Percentiles rank a stretch among this genome's conserved stretches.
Evolutionary conservation across 2,113 vertebrate genomes (phyloP).

Genomic region (Mesocricetus auratus): DNA sequence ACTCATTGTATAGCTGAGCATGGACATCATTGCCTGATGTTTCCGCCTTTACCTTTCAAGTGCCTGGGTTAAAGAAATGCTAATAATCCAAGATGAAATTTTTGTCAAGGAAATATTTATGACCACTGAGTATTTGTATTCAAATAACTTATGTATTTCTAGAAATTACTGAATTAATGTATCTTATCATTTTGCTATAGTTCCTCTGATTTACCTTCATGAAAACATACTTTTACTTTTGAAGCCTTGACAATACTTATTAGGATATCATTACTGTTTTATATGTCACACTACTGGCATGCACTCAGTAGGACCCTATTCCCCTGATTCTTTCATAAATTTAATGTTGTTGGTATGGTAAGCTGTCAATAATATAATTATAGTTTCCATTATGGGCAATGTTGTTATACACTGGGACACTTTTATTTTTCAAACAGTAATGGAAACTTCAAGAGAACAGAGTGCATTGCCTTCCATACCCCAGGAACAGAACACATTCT

Average conservation of each 20-base stretch:
- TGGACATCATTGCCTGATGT: background rate
- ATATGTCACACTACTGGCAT: background rate
- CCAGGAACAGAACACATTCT: background rate
- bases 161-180: background rate
- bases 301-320: background rate
- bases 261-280: background rate
- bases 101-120: background rate
- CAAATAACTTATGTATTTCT: background rate
- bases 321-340: background rate
- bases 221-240: background rate
- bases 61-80: background rate
- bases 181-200: background rate
- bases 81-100: background rate
- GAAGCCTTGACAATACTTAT: background rate
- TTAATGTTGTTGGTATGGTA: background rate
- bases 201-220: background rate
- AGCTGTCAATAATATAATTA: background rate
- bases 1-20: background rate
- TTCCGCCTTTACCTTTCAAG: background rate
- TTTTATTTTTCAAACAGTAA: background rate
- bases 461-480: background rate
- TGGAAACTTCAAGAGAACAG: slow-evolving; percentile 1
- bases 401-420: background rate
- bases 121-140: background rate
- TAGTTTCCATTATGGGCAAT: background rate